phyloP scores from a whole-genome alignment of 2,888 invertebrate genomes.

The Pseudoips prasinana region DNA sequence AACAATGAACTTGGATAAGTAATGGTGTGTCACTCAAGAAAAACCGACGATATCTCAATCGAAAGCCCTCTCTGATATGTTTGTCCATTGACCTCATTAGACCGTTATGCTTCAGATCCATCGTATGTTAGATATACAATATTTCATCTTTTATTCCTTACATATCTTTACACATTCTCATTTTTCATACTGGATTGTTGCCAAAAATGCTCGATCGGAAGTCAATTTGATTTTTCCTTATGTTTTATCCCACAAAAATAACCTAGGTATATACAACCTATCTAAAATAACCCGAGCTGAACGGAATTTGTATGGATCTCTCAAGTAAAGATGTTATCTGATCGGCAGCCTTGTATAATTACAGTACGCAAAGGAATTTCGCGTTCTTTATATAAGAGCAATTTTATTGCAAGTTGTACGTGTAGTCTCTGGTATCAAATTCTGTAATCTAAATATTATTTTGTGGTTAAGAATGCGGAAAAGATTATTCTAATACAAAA shows the following conservation, averaged over 20 bases:
- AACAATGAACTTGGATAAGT: no score
- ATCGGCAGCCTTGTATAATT: constrained; percentile 4
- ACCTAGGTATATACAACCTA: not conserved
- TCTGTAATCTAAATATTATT: not conserved
- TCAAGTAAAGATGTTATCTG: constrained; percentile 1
- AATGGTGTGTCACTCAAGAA: no score
- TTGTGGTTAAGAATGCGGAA: not conserved
- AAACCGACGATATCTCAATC: no score
- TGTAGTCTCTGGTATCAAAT: no score
- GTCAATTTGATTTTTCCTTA: constrained; percentile 8
- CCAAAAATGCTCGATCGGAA: constrained; percentile 17
- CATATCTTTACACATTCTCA: constrained; percentile 16
- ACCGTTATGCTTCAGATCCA: no score
- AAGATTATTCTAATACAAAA: not conserved
- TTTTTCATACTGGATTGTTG: constrained; percentile 22
- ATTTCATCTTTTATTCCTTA: constrained; percentile 15
- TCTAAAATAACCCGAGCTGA: constrained; percentile 1
- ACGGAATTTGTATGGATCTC: constrained; percentile 1
- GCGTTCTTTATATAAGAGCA: not conserved
- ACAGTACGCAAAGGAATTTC: constrained; percentile 1
- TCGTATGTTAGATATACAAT: constrained; percentile 1
- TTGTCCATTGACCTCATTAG: no score
- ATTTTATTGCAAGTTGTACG: no score
- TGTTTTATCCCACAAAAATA: constrained; percentile 2
- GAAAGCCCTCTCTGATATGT: no score